Percentiles rank a stretch among this genome's conserved stretches.
phyloP scores from a whole-genome alignment of 2,113 vertebrate genomes.

The Peromyscus leucopus region DNA sequence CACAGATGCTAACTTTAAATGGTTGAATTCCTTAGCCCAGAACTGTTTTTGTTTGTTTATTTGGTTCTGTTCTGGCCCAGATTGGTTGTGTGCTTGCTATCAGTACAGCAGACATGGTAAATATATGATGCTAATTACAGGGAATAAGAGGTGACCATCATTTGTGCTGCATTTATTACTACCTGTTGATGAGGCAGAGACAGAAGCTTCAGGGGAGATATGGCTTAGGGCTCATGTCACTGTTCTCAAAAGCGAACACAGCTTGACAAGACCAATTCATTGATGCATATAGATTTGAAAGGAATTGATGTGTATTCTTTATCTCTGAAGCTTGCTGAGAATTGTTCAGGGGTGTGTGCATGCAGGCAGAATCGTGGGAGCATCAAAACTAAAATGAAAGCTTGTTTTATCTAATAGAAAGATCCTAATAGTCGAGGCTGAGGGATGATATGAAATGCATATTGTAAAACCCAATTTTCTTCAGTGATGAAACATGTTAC shows the following conservation, averaged over 20 bases:
- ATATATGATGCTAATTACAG: background rate
- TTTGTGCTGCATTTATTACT: background rate
- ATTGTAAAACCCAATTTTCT: background rate
- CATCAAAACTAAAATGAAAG: background rate
- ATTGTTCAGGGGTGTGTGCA: background rate
- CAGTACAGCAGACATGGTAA: background rate
- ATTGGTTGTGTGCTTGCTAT: background rate
- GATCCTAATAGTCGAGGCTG: background rate
- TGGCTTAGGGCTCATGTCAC: background rate
- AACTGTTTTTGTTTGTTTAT: background rate
- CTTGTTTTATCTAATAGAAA: background rate
- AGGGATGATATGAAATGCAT: background rate
- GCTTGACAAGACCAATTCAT: background rate
- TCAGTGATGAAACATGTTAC: slow-evolving; percentile 26
- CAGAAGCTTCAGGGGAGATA: background rate
- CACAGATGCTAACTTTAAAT: background rate
- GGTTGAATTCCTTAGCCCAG: background rate
- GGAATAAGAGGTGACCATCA: background rate
- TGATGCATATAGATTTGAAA: background rate
- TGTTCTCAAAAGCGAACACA: background rate
- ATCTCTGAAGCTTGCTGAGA: background rate
- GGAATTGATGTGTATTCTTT: background rate
- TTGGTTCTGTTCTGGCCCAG: background rate
- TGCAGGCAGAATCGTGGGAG: background rate
- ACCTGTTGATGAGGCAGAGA: background rate